These are phyloP conservation scores for Enoplosus armatus DNA, from an alignment of 2,797 vertebrate species.

Conservation along the genomic window DNA sequence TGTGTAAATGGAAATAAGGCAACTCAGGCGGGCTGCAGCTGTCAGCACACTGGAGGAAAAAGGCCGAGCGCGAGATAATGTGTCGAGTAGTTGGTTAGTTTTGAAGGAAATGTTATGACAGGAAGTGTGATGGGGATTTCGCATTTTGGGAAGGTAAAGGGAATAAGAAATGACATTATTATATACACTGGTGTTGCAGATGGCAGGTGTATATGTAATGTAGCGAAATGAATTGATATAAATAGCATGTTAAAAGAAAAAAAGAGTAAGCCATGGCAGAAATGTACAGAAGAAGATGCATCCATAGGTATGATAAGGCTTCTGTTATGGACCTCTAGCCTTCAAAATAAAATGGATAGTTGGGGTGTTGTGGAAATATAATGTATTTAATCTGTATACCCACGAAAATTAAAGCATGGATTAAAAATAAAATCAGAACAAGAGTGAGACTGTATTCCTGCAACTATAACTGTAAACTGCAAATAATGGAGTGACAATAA, in stretches of 20 bases:
- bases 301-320: background rate
- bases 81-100: background rate
- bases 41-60: too few species aligned
- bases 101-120: constrained; percentile 2
- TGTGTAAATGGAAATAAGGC: constrained; percentile 9
- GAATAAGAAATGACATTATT: background rate
- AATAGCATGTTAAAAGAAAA: background rate
- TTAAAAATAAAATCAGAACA: background rate
- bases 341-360: background rate
- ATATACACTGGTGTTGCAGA: background rate
- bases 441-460: too few species aligned
- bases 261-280: too few species aligned
- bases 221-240: background rate
- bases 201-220: background rate
- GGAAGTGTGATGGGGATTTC: background rate
- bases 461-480: too few species aligned
- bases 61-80: background rate
- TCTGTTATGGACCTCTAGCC: background rate
- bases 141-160: background rate
- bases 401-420: background rate
- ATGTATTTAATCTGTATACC: too few species aligned
- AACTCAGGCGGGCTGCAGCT: constrained; percentile 12
- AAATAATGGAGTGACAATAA: too few species aligned
- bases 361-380: too few species aligned
- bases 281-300: background rate